These are phyloP conservation scores for Epizoanthus fatuus DNA, from an alignment of 92 coral and sea anemone species.

Conservation along the genomic window DNA sequence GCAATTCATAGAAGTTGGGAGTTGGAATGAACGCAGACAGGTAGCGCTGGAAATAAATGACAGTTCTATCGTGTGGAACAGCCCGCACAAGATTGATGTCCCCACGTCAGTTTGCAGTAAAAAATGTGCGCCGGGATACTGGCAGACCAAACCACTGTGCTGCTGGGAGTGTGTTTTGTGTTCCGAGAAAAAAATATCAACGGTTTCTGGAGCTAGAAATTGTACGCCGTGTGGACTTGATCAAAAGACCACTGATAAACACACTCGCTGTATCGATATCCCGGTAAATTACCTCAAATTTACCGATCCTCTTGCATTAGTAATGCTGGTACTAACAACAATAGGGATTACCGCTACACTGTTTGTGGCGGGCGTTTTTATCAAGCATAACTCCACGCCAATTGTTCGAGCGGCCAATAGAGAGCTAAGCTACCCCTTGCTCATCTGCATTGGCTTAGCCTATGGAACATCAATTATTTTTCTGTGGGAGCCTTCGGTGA, in stretches of 20 bases:
- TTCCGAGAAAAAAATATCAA: conserved; percentile 59
- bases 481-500: conserved; percentile 67
- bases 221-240: conserved; percentile 77
- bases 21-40: conserved; percentile 64
- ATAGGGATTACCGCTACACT: conserved; percentile 68
- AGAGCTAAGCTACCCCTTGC: conserved; percentile 76
- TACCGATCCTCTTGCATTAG: conserved; percentile 49
- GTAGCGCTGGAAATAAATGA: conserved; percentile 55
- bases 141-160: conserved; percentile 77
- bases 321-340: conserved; percentile 56
- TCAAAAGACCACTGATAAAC: conserved; percentile 61
- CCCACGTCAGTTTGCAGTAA: conserved; percentile 86
- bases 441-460: conserved; percentile 76
- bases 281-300: conserved; percentile 68
- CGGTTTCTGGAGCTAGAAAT: conserved; percentile 51
- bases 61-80: conserved; percentile 67
- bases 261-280: conserved; percentile 72
- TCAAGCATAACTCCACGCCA: conserved; percentile 70
- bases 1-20: conserved; percentile 74
- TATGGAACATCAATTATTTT: conserved; percentile 75
- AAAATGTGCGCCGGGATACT: conserved; percentile 73
- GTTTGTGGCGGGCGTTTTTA: conserved; percentile 62
- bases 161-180: conserved; percentile 91
- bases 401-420: conserved; percentile 86
- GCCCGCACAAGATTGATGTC: conserved; percentile 38